These are phyloP conservation scores for Sisyra nigra DNA, from an alignment of 2,888 invertebrate species.

Conservation along the genomic window DNA sequence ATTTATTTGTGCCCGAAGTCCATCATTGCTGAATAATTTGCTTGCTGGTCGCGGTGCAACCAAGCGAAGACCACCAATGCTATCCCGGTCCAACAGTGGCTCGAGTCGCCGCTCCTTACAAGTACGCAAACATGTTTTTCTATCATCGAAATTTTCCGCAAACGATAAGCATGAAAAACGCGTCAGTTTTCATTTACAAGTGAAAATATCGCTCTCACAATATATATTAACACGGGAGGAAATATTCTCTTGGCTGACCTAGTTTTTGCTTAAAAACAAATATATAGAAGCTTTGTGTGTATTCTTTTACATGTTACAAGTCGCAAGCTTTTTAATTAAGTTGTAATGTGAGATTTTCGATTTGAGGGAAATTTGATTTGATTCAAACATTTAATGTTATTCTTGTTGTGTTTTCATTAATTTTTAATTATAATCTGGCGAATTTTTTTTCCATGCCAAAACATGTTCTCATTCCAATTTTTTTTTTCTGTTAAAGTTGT, in stretches of 20 bases:
- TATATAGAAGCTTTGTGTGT: background rate
- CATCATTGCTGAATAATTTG: constrained; percentile 80
- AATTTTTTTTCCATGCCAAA: background rate
- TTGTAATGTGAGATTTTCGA: no score
- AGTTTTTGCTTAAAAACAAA: no score
- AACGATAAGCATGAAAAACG: background rate
- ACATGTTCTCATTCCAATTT: no score
- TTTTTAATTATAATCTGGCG: background rate
- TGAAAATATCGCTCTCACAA: background rate
- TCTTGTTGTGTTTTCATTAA: background rate
- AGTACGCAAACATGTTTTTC: constrained; percentile 27
- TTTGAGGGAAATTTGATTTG: background rate
- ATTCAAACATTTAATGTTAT: background rate
- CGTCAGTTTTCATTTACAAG: background rate
- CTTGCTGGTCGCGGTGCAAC: constrained; percentile 83
- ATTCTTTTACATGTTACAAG: no score
- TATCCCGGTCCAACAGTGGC: constrained; percentile 78
- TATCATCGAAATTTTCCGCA: background rate
- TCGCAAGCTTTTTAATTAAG: no score
- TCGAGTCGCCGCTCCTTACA: constrained; percentile 78
- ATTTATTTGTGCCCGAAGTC: constrained; percentile 91
- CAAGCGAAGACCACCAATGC: constrained; percentile 74
- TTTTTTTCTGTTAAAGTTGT: no score
- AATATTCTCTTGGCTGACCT: background rate
- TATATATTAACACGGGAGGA: background rate